A percentile compares a stretch with the other conserved stretches of the same genome.
phyloP scores from a whole-genome alignment of 2,888 invertebrate genomes.

The Cephus spinipes region DNA sequence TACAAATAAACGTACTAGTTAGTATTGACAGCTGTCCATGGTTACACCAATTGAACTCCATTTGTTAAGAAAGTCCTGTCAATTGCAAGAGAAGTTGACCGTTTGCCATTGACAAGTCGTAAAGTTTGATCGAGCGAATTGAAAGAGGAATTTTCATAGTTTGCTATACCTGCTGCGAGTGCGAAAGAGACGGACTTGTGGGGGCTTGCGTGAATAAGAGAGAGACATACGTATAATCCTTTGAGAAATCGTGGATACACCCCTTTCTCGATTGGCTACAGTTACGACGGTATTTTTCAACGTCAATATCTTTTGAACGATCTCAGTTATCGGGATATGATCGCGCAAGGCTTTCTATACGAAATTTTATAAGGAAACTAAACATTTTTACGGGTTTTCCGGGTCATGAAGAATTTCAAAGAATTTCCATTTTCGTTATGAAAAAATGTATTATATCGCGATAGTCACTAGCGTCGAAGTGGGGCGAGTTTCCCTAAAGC shows the following conservation, averaged over 20 bases:
- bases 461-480: not conserved
- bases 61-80: not conserved
- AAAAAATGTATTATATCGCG: not conserved
- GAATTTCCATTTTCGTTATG: not conserved
- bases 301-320: not conserved
- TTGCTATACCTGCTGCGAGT: not conserved
- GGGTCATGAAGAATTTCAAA: not conserved
- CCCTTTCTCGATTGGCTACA: not conserved
- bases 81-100: not conserved
- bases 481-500: not conserved
- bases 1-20: not conserved
- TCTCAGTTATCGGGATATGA: not conserved
- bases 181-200: not conserved
- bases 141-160: not conserved
- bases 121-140: not conserved
- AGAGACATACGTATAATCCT: not conserved
- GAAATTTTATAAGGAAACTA: not conserved
- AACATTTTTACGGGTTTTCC: not conserved
- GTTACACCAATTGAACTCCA: not conserved
- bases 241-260: not conserved
- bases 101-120: not conserved
- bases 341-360: not conserved
- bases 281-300: not conserved
- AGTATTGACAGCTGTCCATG: not conserved
- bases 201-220: not conserved